Evolutionary conservation across 2,888 invertebrate genomes (phyloP).

Genomic region (Platypus cylindrus): DNA sequence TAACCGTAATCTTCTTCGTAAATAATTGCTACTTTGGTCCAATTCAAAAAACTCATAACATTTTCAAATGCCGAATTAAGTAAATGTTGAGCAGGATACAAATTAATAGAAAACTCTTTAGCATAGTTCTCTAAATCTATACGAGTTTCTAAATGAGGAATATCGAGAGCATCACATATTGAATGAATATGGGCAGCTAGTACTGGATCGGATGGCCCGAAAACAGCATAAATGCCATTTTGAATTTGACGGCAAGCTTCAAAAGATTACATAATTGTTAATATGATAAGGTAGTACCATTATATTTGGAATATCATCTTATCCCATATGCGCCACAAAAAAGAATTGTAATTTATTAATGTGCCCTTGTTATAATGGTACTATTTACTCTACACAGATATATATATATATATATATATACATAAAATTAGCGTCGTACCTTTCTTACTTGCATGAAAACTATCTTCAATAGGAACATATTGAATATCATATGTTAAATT

Average conservation of each 20-base stretch:
- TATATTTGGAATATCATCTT: no score
- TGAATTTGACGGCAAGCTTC: conserved; percentile 60
- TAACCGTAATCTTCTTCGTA: conserved; percentile 67
- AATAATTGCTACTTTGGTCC: conserved; percentile 68
- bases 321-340: no score
- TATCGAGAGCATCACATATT: conserved; percentile 66
- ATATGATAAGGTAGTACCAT: no score
- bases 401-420: no score
- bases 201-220: conserved; percentile 64
- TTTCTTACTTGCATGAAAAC: conserved; percentile 67
- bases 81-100: conserved; percentile 60
- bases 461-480: conserved; percentile 61
- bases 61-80: conserved; percentile 64
- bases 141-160: conserved; percentile 64
- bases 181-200: conserved; percentile 65
- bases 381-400: no score
- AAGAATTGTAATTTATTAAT: no score
- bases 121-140: conserved; percentile 45
- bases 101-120: conserved; percentile 63
- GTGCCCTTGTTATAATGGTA: no score
- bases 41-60: conserved; percentile 63
- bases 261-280: conserved; percentile 18
- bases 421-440: no score
- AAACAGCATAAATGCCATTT: conserved; percentile 59
- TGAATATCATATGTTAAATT: conserved; percentile 63